Evolutionary conservation across 2,888 invertebrate species (phyloP), one percentile per base, ranked within the genome.

Genomic region (Drosophila leonis): DNA sequence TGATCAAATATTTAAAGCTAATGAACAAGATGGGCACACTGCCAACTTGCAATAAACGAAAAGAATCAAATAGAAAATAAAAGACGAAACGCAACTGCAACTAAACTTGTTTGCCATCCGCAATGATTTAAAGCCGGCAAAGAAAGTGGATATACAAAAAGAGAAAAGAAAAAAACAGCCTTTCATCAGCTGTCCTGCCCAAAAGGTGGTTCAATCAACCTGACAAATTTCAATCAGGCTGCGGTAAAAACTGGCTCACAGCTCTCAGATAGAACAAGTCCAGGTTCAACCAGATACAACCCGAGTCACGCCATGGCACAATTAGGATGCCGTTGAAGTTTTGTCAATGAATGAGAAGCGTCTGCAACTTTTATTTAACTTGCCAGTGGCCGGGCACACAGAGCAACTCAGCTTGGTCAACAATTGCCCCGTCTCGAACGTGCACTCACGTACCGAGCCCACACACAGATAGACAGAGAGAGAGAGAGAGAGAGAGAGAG

Each of bases 311-410:
- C 78, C 81, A 86, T 75, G 72, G 69, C 78, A 83, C 82, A 82
- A 82, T 82, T 82, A 82, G 82, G 87, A 82, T 82, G 87, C 82
- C 60, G 87, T 83, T 82, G 81, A 83, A 86, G 82, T 82, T 86
- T 82, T 86, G 87, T 86, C 82, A 83, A 86, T 82, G 82, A 82
- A 82, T 86, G 82, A 81, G 80, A 82, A 82, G 78, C 81, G 83
- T 87, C 84, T 83, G 79, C 80, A 84, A 87, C 85, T 84, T 88
- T 84, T 84, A 88, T 84, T 84, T 87, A 84, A 84, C 88, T 84
- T 87, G 82, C 51, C 66, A 68, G 80, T 55, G 75, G 65, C n/a
- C 55, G 46, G 37, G 37, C 61, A 52, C 46, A 65, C 65, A 49
- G 48, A 57, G 49, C 66, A 56, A 75, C 67, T 61, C 46, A 57